Evolutionary conservation across 1,140 invertebrate species (phyloP), one percentile per base, ranked within the genome.

Genomic region (Heliothis subflexa): DNA sequence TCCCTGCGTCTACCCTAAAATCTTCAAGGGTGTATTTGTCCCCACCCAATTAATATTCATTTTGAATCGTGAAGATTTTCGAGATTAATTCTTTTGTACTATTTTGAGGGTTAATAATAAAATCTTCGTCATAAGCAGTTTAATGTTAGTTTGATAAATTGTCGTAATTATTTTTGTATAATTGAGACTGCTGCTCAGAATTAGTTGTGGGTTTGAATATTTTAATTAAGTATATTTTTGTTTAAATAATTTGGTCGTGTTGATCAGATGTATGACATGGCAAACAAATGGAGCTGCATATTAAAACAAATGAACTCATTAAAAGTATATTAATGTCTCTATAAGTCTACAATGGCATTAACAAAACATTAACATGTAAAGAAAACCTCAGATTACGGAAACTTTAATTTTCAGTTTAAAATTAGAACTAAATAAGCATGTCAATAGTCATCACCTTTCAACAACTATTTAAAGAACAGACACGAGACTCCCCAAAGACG

Each of bases 1-100:
- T 57, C 52, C 33, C 62, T n/a, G 14, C 28, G 5, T 11, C 28
- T 55, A 7, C 74, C 70, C 50, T 45, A 66, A 68, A 13, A n/a
- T 68, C 74, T 68, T 55, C 33, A 40, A 81, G 89, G 86, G 86
- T 83, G 81, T 83, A 76, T 86, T 89, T 88, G 86, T 89, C 88
- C 88, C 89, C 87, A 90, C 84, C 81, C 71, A 85, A 90, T 88
- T 91, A 90, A 90, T 91, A 90, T 91, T 88, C 87, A 86, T 89
- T 90, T 52, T 89, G 85, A 86, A 75, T 84, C 85, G 70, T 81
- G 77, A 86, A 86, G 86, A 86, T 90, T 86, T 87, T 86, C 78
- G 81, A 87, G 85, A 90, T 89, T 89, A 89, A 87, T 82, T 85
- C 83, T 85, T 85, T 85, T 89, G 86, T 90, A 75, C 86, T 91